phyloP scores from a whole-genome alignment of 1,140 invertebrate genomes.

The Papilio aristodemus region DNA sequence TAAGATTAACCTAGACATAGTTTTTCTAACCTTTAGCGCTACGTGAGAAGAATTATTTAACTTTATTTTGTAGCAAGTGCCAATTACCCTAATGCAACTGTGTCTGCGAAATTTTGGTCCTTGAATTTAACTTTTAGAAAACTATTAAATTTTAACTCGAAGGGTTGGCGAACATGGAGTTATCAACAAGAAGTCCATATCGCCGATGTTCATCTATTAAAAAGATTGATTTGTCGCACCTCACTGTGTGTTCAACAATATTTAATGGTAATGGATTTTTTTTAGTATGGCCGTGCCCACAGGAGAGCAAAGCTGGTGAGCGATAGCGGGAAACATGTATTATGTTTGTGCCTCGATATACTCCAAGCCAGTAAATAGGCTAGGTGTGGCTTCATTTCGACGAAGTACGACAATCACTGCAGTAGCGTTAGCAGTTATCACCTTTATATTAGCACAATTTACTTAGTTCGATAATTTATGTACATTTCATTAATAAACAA shows the following conservation, averaged over 20 bases:
- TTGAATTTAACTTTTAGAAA: neutral
- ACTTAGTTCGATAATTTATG: too few relatives aligned
- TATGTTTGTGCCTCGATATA: neutral
- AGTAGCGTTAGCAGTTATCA: too few relatives aligned
- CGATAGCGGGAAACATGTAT: neutral
- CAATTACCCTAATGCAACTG: neutral
- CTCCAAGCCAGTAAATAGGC: neutral
- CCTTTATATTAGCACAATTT: too few relatives aligned
- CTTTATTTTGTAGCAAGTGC: neutral
- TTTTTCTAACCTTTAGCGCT: conserved; percentile 24
- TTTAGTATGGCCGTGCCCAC: neutral
- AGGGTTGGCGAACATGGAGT: too few relatives aligned
- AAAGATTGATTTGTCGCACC: neutral
- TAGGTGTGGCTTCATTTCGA: too few relatives aligned
- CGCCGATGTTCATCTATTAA: neutral
- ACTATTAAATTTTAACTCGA: too few relatives aligned
- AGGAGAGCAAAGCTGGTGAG: neutral
- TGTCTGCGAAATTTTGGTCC: neutral
- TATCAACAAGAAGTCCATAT: neutral
- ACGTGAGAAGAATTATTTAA: conserved; percentile 1
- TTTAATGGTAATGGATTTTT: too few relatives aligned
- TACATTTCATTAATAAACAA: too few relatives aligned
- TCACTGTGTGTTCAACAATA: neutral
- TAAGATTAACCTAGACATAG: conserved; percentile 28
- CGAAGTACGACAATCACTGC: too few relatives aligned